Conservation (phyloP, 1,140 invertebrate species). For the Musca vetustissima region DNA sequence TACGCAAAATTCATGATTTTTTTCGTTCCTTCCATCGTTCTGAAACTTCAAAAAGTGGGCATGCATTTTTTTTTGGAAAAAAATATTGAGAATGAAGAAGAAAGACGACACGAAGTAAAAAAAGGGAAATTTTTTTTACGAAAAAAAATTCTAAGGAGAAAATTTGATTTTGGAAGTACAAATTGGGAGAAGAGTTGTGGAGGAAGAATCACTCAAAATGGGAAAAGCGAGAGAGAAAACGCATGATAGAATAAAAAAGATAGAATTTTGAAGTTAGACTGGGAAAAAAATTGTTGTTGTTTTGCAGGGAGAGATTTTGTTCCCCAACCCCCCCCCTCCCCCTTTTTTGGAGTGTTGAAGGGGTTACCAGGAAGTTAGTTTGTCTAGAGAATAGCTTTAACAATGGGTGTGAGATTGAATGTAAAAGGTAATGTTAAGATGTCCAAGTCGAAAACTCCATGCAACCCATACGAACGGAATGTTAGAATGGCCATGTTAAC, state of each 20-base stretch:
- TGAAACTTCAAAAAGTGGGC: no score
- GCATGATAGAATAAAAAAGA: background rate
- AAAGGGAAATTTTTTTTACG: slow-evolving; percentile 1
- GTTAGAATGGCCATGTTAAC: no score
- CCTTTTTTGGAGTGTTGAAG: no score
- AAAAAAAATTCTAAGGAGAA: slow-evolving; percentile 7
- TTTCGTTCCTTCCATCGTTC: no score
- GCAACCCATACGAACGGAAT: no score
- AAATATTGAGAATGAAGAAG: background rate
- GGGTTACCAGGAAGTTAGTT: background rate
- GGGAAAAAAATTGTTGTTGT: no score
- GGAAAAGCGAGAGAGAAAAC: background rate
- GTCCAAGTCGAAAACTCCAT: no score
- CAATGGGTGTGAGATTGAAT: background rate
- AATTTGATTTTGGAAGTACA: background rate
- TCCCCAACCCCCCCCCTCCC: no score
- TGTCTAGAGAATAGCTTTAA: no score
- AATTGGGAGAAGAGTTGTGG: background rate
- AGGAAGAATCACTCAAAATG: background rate
- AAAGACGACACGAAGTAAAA: slow-evolving; percentile 6
- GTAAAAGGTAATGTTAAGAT: slow-evolving; percentile 4
- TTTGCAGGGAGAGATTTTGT: no score
- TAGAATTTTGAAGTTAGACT: background rate
- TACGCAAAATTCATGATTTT: no score
- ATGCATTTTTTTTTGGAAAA: background rate